Evolutionary conservation across 2,113 vertebrate species (phyloP).

Genomic region (Lagopus leucura): DNA sequence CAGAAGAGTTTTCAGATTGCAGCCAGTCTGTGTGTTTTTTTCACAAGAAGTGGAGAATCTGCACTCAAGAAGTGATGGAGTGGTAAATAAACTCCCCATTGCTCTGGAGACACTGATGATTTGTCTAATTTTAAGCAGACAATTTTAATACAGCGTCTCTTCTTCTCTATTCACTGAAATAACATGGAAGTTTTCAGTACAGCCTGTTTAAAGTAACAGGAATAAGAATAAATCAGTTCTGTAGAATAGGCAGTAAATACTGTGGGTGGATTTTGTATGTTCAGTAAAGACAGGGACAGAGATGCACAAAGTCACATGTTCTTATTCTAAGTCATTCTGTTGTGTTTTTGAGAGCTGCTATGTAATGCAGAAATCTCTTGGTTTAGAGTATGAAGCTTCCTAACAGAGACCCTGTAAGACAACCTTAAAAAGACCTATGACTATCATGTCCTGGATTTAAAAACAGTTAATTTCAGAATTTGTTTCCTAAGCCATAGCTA

Average conservation of each 20-base stretch:
- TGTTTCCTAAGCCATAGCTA: background rate
- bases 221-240: background rate
- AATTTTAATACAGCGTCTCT: background rate
- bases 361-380: background rate
- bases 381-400: background rate
- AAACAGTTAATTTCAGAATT: background rate
- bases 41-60: background rate
- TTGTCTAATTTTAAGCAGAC: background rate
- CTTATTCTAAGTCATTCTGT: background rate
- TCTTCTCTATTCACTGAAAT: background rate
- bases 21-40: background rate
- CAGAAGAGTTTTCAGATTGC: background rate
- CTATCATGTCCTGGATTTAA: background rate
- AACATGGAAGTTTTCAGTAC: background rate
- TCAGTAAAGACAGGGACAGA: background rate
- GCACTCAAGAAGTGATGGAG: background rate
- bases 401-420: background rate
- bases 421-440: background rate
- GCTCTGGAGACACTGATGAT: background rate
- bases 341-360: background rate
- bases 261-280: background rate
- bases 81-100: background rate
- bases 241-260: background rate
- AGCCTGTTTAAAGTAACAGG: background rate
- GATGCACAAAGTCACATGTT: background rate